phyloP scores from a whole-genome alignment of 2,797 vertebrate species.

The Gallinago stenura region DNA sequence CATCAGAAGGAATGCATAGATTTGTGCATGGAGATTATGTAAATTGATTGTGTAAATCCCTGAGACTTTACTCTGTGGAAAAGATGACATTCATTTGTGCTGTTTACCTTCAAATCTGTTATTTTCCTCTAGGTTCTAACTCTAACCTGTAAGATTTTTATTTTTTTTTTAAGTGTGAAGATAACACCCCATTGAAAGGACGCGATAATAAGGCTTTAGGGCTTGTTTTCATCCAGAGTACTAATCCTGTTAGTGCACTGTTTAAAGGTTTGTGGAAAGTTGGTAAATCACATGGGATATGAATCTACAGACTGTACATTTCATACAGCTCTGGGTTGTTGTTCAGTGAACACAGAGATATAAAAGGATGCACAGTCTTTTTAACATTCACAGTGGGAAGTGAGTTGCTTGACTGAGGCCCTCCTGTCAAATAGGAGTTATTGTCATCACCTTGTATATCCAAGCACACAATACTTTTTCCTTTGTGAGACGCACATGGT shows the following conservation, averaged over 20 bases:
- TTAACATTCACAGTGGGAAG: neutral
- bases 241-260: conserved; percentile 51
- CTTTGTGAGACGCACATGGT: neutral
- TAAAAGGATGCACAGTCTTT: neutral
- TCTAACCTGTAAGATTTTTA: neutral
- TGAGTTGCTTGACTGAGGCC: neutral
- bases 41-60: conserved; percentile 54
- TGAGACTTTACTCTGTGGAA: conserved; percentile 15
- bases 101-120: conserved; percentile 54
- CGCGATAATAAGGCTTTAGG: conserved; percentile 40
- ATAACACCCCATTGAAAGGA: conserved; percentile 40
- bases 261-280: conserved; percentile 49
- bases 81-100: conserved; percentile 9
- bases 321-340: conserved; percentile 15
- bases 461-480: neutral
- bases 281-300: conserved; percentile 30
- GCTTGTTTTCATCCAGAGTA: conserved; percentile 40
- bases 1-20: conserved; percentile 5
- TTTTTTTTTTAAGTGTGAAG: neutral
- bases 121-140: conserved; percentile 35
- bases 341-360: neutral
- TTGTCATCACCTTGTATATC: neutral
- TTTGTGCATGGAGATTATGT: conserved; percentile 41
- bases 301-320: conserved; percentile 24
- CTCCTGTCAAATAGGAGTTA: neutral